Conservation (phyloP, 2,797 vertebrate genomes). For the Lepus oiostolus region DNA sequence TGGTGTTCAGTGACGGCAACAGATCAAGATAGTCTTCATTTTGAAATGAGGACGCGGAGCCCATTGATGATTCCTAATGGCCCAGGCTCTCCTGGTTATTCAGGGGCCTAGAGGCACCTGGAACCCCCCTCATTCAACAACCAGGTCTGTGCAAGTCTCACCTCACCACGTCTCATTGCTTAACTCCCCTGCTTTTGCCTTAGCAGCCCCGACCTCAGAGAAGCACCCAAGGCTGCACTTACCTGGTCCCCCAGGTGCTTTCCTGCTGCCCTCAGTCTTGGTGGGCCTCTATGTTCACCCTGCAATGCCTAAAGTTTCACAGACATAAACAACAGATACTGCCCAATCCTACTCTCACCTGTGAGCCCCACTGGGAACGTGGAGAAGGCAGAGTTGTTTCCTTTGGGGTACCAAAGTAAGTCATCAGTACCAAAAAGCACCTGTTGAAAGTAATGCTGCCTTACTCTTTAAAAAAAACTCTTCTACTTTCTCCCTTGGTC, state of each 20-base stretch:
- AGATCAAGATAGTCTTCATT: background rate
- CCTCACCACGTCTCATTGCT: background rate
- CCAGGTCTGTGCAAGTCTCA: background rate
- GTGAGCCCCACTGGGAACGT: background rate
- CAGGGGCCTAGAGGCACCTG: background rate
- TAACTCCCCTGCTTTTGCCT: background rate
- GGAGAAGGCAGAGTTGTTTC: background rate
- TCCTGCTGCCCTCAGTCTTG: background rate
- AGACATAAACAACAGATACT: background rate
- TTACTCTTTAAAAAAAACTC: background rate
- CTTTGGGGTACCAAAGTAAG: background rate
- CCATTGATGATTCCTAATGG: background rate
- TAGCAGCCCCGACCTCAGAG: background rate
- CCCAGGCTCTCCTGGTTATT: background rate
- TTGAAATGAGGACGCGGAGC: background rate
- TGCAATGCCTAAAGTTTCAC: background rate
- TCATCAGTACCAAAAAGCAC: constrained; percentile 5
- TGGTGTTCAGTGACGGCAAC: too few relatives aligned
- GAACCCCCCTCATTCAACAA: background rate
- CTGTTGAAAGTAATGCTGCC: background rate
- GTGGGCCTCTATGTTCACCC: background rate
- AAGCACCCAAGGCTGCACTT: background rate
- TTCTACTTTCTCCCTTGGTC: background rate
- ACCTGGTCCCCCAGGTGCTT: background rate
- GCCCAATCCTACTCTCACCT: background rate